Evolutionary conservation across 2,797 vertebrate species (phyloP).

Genomic region (Tapirus indicus): DNA sequence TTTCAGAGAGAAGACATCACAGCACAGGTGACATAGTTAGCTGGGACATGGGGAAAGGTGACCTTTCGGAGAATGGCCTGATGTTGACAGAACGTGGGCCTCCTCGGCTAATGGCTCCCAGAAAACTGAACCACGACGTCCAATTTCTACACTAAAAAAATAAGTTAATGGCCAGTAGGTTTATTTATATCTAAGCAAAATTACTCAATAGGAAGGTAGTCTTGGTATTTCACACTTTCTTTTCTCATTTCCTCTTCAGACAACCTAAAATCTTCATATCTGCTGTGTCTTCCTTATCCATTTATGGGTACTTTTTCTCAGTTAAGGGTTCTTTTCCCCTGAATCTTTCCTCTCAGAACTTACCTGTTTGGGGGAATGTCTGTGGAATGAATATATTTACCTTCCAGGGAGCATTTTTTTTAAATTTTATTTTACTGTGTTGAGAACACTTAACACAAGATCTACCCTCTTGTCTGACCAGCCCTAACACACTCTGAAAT

Average conservation of each 20-base stretch:
- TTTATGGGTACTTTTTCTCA: neutral
- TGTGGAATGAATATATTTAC: neutral
- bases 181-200: neutral
- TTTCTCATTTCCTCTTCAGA: neutral
- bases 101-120: neutral
- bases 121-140: neutral
- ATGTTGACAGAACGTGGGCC: neutral
- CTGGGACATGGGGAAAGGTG: neutral
- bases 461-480: neutral
- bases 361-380: neutral
- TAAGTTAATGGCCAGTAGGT: neutral
- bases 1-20: neutral
- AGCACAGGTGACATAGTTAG: neutral
- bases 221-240: neutral
- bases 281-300: neutral
- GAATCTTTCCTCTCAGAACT: neutral
- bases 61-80: neutral
- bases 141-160: neutral
- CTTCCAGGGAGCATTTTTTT: neutral
- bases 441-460: neutral
- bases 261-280: neutral
- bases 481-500: neutral
- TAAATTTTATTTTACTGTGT: neutral
- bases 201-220: neutral
- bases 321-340: neutral